phyloP scores from a whole-genome alignment of 2,797 vertebrate species.

The Euthynnus affinis region DNA sequence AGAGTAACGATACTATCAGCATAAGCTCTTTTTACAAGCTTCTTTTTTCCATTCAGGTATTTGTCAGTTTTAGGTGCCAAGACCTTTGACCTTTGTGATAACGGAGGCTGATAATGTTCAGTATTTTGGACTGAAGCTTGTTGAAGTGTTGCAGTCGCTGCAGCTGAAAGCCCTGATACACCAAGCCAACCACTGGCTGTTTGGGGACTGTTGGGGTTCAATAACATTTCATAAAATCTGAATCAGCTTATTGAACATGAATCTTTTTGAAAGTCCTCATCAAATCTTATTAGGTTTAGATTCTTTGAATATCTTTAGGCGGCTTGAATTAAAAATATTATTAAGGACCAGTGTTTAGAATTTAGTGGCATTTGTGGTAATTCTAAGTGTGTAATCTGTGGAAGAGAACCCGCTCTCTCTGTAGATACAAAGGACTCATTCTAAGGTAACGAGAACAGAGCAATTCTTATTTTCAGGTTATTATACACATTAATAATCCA shows the following conservation, averaged over 20 bases:
- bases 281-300: not conserved
- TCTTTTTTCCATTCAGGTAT: not conserved
- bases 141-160: not conserved
- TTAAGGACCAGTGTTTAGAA: too few species aligned
- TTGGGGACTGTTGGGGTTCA: not conserved
- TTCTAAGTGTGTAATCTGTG: too few species aligned
- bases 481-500: too few species aligned
- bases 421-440: too few species aligned
- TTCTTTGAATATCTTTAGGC: too few species aligned
- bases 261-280: not conserved
- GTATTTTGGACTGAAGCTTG: constrained; percentile 4
- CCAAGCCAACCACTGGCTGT: constrained; percentile 7
- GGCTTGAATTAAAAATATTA: too few species aligned
- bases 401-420: too few species aligned
- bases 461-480: too few species aligned
- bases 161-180: constrained; percentile 27
- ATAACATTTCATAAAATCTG: too few species aligned
- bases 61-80: not conserved
- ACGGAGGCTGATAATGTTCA: not conserved
- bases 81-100: not conserved
- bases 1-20: not conserved
- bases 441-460: too few species aligned
- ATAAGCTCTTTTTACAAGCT: not conserved
- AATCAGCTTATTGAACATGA: not conserved
- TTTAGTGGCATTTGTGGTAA: too few species aligned